Percentiles rank a stretch among this genome's conserved stretches.
Evolutionary conservation across 2,888 invertebrate species (phyloP).

Genomic region (Catocala fraxini): DNA sequence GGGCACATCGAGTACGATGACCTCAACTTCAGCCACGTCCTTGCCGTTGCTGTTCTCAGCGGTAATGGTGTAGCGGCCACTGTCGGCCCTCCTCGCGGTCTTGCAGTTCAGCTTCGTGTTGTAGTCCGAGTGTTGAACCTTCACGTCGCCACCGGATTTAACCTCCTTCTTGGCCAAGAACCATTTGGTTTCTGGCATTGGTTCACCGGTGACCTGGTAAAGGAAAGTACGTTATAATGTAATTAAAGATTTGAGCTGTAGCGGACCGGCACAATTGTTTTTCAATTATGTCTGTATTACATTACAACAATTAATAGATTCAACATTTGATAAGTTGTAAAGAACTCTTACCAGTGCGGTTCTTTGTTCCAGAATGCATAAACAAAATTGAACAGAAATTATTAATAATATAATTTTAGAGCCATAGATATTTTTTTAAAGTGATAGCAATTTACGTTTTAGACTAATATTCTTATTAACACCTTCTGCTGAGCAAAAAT

Average conservation of each 20-base stretch:
- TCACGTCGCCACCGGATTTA: slow-evolving; percentile 91
- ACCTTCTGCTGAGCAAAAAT: too few relatives aligned
- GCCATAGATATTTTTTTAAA: too few relatives aligned
- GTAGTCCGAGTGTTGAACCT: slow-evolving; percentile 94
- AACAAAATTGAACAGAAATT: background rate
- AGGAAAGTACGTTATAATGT: background rate
- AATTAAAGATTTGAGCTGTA: background rate
- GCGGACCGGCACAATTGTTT: too few relatives aligned
- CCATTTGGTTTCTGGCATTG: slow-evolving; percentile 98
- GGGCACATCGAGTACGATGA: slow-evolving; percentile 95
- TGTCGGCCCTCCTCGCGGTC: slow-evolving; percentile 94
- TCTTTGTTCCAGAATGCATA: background rate
- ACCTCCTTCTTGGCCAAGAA: slow-evolving; percentile 93
- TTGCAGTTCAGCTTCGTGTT: slow-evolving; percentile 94
- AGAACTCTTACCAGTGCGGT: background rate
- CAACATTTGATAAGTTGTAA: too few relatives aligned
- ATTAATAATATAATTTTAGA: background rate
- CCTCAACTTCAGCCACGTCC: slow-evolving; percentile 97
- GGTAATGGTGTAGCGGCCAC: slow-evolving; percentile 96
- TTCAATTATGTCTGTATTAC: too few relatives aligned
- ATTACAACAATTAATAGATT: too few relatives aligned
- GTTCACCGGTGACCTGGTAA: slow-evolving; percentile 92
- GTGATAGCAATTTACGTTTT: too few relatives aligned
- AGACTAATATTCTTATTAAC: too few relatives aligned
- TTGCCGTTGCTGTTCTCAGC: slow-evolving; percentile 98